These are phyloP conservation scores for Chrysolina oricalcia DNA, from an alignment of 2,888 invertebrate species.

Conservation along the genomic window DNA sequence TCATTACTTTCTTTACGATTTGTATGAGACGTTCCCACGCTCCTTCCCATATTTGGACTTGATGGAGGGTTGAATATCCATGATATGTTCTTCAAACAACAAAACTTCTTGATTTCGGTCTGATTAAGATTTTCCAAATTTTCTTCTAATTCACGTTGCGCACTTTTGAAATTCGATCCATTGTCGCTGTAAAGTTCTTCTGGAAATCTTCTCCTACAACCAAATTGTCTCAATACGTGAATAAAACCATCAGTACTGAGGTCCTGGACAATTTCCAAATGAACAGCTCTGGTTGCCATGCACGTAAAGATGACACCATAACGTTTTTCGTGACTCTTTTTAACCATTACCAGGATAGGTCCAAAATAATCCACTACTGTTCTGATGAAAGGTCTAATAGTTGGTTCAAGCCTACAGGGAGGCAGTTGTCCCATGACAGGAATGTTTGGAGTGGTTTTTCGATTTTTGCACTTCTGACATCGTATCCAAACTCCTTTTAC, in stretches of 20 bases:
- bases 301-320: neutral
- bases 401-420: neutral
- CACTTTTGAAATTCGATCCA: conserved; percentile 23
- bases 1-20: neutral
- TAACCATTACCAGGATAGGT: too few species aligned
- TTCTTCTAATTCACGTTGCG: neutral
- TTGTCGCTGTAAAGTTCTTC: too few species aligned
- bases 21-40: conserved; percentile 20
- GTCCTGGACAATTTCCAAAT: too few species aligned
- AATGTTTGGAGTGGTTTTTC: conserved; percentile 11
- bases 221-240: neutral
- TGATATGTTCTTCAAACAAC: too few species aligned
- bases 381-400: too few species aligned
- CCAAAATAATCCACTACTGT: too few species aligned
- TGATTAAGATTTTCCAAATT: neutral
- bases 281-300: neutral
- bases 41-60: conserved; percentile 19
- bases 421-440: conserved; percentile 10
- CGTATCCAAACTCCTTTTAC: too few species aligned
- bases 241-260: conserved; percentile 4
- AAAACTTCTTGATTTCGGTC: too few species aligned
- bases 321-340: too few species aligned
- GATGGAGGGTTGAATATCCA: conserved; percentile 12
- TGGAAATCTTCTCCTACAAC: too few species aligned
- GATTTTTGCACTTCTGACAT: neutral